Conservation (phyloP, 64 coral and sea anemone species). For the Actinia tenebrosa region DNA sequence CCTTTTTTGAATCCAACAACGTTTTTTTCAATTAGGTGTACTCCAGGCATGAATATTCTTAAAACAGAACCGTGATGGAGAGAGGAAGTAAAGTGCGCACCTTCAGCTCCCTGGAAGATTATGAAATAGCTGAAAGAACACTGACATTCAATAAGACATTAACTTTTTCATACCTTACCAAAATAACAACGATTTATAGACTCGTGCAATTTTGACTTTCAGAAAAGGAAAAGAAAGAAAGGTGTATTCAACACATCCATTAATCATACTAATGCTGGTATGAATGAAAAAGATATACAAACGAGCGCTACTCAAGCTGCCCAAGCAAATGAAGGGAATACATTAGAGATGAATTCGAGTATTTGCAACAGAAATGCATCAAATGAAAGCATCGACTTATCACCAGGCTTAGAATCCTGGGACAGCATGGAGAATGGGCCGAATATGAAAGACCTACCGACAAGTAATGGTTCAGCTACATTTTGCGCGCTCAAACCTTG, state of each 20-base stretch:
- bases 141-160: no score
- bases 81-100: no score
- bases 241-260: background rate
- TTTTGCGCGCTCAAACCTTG: background rate
- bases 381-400: background rate
- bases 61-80: no score
- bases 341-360: background rate
- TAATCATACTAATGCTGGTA: background rate
- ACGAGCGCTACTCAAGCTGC: background rate
- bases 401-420: background rate
- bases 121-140: no score
- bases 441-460: background rate
- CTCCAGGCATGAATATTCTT: no score
- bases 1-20: no score
- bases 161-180: no score
- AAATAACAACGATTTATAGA: no score
- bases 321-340: background rate
- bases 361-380: background rate
- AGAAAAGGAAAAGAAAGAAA: background rate
- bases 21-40: no score
- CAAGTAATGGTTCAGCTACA: background rate
- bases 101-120: no score
- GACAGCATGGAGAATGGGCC: background rate
- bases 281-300: background rate
- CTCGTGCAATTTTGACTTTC: background rate